Percentiles rank a stretch among this genome's conserved stretches.
Evolutionary conservation across 2,888 invertebrate species (phyloP).

Genomic region (Itoplectis maculator): DNA sequence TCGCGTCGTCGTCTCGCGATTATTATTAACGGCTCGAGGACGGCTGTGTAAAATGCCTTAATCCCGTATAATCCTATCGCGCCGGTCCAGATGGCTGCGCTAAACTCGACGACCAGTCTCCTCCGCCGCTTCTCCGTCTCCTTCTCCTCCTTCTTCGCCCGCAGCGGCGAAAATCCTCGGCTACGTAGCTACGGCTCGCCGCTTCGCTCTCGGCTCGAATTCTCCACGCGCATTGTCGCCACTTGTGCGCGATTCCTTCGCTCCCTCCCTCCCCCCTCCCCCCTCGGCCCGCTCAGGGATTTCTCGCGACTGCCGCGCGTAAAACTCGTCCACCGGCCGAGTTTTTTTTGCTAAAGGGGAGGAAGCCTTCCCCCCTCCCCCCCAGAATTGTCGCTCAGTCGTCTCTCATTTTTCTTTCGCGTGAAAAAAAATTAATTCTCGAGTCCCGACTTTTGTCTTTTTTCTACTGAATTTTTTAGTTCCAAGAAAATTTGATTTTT

Average conservation of each 20-base stretch:
- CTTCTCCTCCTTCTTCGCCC: slow-evolving; percentile 29
- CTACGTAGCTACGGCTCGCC: slow-evolving; percentile 56
- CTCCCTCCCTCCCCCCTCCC: too few species aligned
- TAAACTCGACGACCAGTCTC: slow-evolving; percentile 68
- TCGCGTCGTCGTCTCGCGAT: slow-evolving; percentile 64
- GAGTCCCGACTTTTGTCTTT: neutral
- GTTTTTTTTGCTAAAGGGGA: too few species aligned
- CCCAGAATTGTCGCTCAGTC: neutral
- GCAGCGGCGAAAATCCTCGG: slow-evolving; percentile 57
- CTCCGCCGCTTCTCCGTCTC: slow-evolving; percentile 34
- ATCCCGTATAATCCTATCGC: slow-evolving; percentile 76
- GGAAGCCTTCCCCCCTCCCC: neutral
- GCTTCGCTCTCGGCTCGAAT: slow-evolving; percentile 41
- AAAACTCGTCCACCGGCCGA: slow-evolving; percentile 4
- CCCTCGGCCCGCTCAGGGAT: slow-evolving; percentile 25
- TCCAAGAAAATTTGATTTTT: too few species aligned
- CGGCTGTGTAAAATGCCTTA: slow-evolving; percentile 74
- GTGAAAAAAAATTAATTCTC: neutral
- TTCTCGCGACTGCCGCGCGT: slow-evolving; percentile 42
- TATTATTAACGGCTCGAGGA: slow-evolving; percentile 75
- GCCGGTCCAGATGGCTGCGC: slow-evolving; percentile 74
- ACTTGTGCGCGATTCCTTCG: slow-evolving; percentile 43
- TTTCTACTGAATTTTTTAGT: neutral
- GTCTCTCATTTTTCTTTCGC: neutral
- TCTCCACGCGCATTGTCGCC: slow-evolving; percentile 29